Evolutionary conservation across 2,113 vertebrate species (phyloP).

Genomic region (Pantherophis guttatus): DNA sequence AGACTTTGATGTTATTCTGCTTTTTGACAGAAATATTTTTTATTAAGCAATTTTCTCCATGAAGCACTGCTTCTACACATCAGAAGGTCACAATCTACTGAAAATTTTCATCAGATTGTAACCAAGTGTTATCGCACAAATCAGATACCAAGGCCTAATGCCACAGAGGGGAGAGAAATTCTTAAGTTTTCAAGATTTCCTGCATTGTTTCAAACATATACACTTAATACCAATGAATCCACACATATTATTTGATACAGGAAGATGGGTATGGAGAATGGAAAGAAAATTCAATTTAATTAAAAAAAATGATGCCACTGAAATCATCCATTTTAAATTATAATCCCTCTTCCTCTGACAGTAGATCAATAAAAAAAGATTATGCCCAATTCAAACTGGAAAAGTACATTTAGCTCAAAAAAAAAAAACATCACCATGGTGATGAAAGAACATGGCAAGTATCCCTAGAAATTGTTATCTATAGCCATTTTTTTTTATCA

Average conservation of each 20-base stretch:
- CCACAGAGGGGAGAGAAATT: background rate
- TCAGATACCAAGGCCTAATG: background rate
- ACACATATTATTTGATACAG: background rate
- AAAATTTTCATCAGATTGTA: background rate
- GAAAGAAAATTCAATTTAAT: background rate
- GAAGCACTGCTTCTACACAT: background rate
- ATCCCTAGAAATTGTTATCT: background rate
- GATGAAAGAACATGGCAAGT: background rate
- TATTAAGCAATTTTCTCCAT: background rate
- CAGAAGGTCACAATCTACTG: background rate
- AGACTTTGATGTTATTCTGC: background rate
- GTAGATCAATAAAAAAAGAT: background rate
- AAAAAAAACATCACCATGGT: background rate
- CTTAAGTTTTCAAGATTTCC: background rate
- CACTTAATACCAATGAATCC: background rate
- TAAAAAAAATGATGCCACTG: background rate
- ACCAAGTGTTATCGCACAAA: background rate
- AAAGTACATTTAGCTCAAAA: background rate
- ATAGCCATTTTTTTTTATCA: background rate
- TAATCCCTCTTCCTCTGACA: background rate
- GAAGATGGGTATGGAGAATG: no score
- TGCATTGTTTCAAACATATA: background rate
- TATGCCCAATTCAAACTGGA: background rate
- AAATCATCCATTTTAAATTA: background rate
- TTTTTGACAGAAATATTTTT: background rate